Conservation (phyloP, 2,797 vertebrate genomes). For the Pelobates cultripes region DNA sequence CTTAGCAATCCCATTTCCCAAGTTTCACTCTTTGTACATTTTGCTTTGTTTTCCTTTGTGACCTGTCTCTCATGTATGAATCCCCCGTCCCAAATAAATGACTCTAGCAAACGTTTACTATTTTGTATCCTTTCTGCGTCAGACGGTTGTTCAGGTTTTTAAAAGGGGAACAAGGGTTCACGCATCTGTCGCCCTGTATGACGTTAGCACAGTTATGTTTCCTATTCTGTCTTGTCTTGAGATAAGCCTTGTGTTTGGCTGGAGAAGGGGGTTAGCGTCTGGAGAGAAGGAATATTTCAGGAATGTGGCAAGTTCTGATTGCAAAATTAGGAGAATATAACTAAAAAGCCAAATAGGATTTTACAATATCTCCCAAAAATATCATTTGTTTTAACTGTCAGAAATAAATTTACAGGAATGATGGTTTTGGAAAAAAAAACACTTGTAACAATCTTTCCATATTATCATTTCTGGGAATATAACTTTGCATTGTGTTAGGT, state of each 20-base stretch:
- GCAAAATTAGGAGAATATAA: constrained; percentile 1
- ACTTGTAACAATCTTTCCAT: too few species aligned
- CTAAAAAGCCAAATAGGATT: background rate
- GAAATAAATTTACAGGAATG: too few species aligned
- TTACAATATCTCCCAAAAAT: background rate
- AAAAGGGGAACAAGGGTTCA: background rate
- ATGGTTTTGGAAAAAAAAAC: too few species aligned
- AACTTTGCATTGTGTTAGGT: too few species aligned
- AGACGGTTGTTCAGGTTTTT: constrained; percentile 21
- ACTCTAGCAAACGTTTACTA: too few species aligned
- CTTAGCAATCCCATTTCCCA: too few species aligned
- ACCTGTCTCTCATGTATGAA: too few species aligned
- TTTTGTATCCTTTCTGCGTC: background rate
- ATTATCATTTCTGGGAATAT: too few species aligned
- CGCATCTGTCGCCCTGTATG: background rate
- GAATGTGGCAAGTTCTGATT: constrained; percentile 35
- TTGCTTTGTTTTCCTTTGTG: too few species aligned
- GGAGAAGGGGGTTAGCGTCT: constrained; percentile 7
- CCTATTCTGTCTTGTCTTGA: constrained; percentile 9
- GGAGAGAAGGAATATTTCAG: constrained; percentile 27
- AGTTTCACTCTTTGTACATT: too few species aligned
- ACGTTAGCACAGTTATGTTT: constrained; percentile 1
- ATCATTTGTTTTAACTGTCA: background rate
- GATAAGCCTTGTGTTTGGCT: constrained; percentile 24
- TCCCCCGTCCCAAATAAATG: too few species aligned